These are phyloP conservation scores for Trochalopteron elliotii DNA, from an alignment of 2,113 vertebrate species.

Conservation along the genomic window DNA sequence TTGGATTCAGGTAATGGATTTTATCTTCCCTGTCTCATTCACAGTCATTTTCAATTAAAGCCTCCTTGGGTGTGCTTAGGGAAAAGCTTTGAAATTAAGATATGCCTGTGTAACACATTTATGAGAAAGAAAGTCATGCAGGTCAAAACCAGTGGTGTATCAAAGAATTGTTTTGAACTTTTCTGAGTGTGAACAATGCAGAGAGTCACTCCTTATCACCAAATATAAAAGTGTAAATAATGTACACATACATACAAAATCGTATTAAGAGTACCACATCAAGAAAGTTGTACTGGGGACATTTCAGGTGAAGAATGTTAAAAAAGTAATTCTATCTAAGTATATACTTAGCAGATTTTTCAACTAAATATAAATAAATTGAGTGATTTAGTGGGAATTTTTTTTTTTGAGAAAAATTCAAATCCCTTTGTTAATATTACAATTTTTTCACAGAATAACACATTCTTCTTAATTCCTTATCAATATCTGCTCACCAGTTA, in stretches of 20 bases:
- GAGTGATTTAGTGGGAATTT: not conserved
- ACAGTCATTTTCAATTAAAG: not conserved
- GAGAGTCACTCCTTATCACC: not conserved
- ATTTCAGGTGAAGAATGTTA: not conserved
- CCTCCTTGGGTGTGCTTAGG: not conserved
- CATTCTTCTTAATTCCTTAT: not conserved
- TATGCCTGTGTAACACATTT: not conserved
- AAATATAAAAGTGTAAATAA: not conserved
- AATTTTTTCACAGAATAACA: not conserved
- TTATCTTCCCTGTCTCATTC: not conserved
- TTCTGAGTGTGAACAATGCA: not conserved
- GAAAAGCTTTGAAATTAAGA: not conserved
- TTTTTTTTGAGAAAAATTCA: not conserved
- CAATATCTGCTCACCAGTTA: not conserved
- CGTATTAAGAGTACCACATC: not conserved
- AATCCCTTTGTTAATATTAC: not conserved
- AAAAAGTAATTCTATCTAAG: not conserved
- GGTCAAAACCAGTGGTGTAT: not conserved
- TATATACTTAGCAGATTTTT: not conserved
- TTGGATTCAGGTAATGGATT: conserved; percentile 88
- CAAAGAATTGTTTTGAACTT: not conserved
- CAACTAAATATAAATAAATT: not conserved
- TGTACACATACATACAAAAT: not conserved
- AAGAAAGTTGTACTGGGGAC: not conserved
- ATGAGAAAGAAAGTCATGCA: not conserved